phyloP scores from a whole-genome alignment of 2,797 vertebrate species.

The Pangasius krempfi region DNA sequence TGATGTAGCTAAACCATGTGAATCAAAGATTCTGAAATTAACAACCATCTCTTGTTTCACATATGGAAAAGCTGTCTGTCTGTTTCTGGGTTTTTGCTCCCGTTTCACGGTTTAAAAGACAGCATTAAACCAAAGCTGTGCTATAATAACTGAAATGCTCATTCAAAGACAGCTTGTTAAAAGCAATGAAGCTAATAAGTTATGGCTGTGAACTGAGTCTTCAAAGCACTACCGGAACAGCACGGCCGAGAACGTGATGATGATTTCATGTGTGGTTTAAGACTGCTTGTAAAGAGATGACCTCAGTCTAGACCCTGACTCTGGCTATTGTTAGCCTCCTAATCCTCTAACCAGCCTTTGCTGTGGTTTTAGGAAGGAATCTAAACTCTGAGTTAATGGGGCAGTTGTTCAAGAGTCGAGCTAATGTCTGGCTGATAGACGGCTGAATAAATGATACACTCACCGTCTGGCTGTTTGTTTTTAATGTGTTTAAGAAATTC shows the following conservation, averaged over 20 bases:
- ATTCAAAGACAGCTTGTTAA: slow-evolving; percentile 60
- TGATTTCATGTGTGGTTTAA: slow-evolving; percentile 55
- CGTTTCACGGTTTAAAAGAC: slow-evolving; percentile 62
- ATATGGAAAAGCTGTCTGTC: slow-evolving; percentile 14
- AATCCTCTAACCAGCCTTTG: slow-evolving; percentile 20
- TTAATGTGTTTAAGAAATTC: neutral
- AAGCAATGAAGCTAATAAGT: slow-evolving; percentile 50
- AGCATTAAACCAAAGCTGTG: slow-evolving; percentile 60
- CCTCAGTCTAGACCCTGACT: slow-evolving; percentile 9
- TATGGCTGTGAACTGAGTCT: slow-evolving; percentile 53
- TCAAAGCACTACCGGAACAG: slow-evolving; percentile 56
- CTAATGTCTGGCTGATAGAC: slow-evolving; percentile 8
- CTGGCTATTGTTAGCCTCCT: slow-evolving; percentile 22
- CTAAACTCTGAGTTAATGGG: neutral
- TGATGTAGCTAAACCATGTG: slow-evolving; percentile 54
- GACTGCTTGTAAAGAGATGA: slow-evolving; percentile 52
- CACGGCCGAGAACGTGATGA: slow-evolving; percentile 44
- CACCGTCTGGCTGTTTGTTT: neutral
- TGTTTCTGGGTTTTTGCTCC: slow-evolving; percentile 53
- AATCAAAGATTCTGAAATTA: slow-evolving; percentile 46
- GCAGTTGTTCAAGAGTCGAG: neutral
- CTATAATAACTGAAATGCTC: slow-evolving; percentile 58
- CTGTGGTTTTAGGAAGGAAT: slow-evolving; percentile 18
- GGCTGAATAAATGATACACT: neutral
- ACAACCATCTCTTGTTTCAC: slow-evolving; percentile 52